These are phyloP conservation scores for Lucifuga dentata DNA, from an alignment of 2,113 vertebrate genomes.

Conservation along the genomic window DNA sequence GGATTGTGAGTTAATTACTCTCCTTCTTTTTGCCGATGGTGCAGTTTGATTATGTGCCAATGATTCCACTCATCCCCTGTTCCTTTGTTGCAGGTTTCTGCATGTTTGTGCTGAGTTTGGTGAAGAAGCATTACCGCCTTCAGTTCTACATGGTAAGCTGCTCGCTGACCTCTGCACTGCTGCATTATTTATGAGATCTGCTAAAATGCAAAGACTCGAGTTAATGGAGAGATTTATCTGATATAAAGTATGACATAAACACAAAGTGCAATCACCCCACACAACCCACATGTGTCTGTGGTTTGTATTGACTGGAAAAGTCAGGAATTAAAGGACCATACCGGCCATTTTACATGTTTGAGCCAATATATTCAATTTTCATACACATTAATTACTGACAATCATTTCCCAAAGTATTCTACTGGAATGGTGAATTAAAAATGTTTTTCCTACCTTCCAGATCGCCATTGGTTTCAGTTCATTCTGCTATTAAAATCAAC, in stretches of 20 bases:
- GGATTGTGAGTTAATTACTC: conserved; percentile 14
- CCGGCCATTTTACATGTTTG: too few relatives aligned
- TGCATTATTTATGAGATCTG: conserved; percentile 54
- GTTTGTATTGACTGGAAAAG: not conserved
- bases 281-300: too few relatives aligned
- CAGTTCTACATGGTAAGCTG: conserved; percentile 98
- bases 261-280: too few relatives aligned
- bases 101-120: conserved; percentile 98
- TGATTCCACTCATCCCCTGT: not conserved
- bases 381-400: too few relatives aligned
- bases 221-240: not conserved
- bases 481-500: too few relatives aligned
- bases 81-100: conserved; percentile 88
- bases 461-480: too few relatives aligned
- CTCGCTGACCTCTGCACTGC: not conserved
- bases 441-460: too few relatives aligned
- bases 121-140: conserved; percentile 98
- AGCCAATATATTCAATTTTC: too few relatives aligned
- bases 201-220: not conserved
- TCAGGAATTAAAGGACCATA: too few relatives aligned
- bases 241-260: too few relatives aligned
- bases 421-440: too few relatives aligned
- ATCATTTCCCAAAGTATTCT: too few relatives aligned
- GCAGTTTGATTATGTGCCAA: not conserved
- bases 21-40: not conserved